Base-by-base conservation (phyloP, 2,888 invertebrate genomes). In the Nesidiocoris tenuis region DNA sequence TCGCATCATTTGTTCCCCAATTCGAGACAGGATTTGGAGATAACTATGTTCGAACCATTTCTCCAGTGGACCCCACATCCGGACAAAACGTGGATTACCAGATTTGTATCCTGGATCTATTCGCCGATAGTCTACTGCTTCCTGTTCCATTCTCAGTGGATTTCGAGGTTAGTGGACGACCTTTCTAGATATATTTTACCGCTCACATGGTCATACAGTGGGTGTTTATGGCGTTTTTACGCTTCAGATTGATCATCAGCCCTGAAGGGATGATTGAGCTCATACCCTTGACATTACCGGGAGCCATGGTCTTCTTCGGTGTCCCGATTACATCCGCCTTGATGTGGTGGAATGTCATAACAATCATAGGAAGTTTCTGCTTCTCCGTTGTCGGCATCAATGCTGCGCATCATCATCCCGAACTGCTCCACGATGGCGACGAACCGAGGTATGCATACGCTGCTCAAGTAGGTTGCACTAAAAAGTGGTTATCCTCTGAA, bases 1-100 rank as follows among this genome's bases (percentile, higher is more conserved):
- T 92, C 92, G 54, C 94, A 94, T 82, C 94, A 94, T 82, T 84
- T 90, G 7, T 92, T 89, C 81, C 88, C 93, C 0, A 94, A 94
- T 82, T 91, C 93, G 0, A 83, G 90, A 1, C 87, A 89, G 83
- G 94, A 94, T 83, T 84, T 90, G 78, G 92, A 94, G 82, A 84
- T 93, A 16, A 88, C 89, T 67, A 84, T 86, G 70, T 84, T 88
- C 54, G 91, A 92, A 81, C 93, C 93, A 0, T 82, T 90, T 55
- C 82, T 91, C 0, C 86, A 87, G 64, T 93, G 88, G 85, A 82
- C 90, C 68, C 91, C 93, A 0, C 83, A 79, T 0, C 68, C 79
- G 2, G 82, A 88, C 63, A 89, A 89, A 82, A 85, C 86, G 19
- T 70, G 85, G 0, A 81, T 86, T 19, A 72, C 85, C 67, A 85